Conservation (phyloP, 2,797 vertebrate species). For the Anabas testudineus region DNA sequence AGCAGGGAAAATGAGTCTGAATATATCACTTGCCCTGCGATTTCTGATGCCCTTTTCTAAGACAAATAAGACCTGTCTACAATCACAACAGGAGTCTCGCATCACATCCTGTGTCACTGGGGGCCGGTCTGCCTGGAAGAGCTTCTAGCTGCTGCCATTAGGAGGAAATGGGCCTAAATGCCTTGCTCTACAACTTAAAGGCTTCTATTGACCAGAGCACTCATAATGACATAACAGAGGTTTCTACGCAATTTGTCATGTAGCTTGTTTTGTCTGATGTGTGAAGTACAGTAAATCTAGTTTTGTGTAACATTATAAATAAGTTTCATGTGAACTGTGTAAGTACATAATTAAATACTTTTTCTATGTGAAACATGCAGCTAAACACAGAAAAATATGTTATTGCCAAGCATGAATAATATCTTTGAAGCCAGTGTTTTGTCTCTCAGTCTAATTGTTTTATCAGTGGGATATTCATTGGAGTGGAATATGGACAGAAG, state of each 20-base stretch:
- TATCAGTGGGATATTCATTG: slow-evolving; percentile 66
- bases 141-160: slow-evolving; percentile 72
- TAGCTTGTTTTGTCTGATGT: slow-evolving; percentile 14
- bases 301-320: slow-evolving; percentile 5
- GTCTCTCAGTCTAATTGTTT: slow-evolving; percentile 74
- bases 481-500: slow-evolving; percentile 67
- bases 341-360: slow-evolving; percentile 55
- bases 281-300: background rate
- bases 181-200: slow-evolving; percentile 61
- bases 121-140: slow-evolving; percentile 51
- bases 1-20: slow-evolving; percentile 60
- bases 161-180: slow-evolving; percentile 68
- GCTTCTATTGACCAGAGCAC: slow-evolving; percentile 44
- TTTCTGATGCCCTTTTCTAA: slow-evolving; percentile 74
- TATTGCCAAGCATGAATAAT: slow-evolving; percentile 60
- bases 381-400: slow-evolving; percentile 60
- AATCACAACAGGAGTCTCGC: slow-evolving; percentile 66
- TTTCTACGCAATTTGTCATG: slow-evolving; percentile 27
- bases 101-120: slow-evolving; percentile 67
- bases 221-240: slow-evolving; percentile 34
- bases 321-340: slow-evolving; percentile 24
- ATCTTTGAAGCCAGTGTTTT: slow-evolving; percentile 63
- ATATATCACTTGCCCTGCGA: slow-evolving; percentile 54
- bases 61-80: slow-evolving; percentile 76
- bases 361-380: slow-evolving; percentile 57